Evolutionary conservation across 2,888 invertebrate genomes (phyloP), one percentile per base, ranked within the genome.

Genomic region (Agrypnus murinus): DNA sequence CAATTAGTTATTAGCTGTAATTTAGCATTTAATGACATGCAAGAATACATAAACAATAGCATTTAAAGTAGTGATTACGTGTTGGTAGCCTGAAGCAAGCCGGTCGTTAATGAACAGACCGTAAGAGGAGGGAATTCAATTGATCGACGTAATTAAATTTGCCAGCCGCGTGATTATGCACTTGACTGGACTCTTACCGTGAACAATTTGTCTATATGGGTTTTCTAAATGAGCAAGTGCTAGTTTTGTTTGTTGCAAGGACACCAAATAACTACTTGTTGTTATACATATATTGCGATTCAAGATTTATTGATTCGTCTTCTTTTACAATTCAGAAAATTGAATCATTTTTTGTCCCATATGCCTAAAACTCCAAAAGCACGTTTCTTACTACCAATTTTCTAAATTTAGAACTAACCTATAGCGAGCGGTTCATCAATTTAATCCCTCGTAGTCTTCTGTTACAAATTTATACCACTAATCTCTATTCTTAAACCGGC

Each of bases 141-240:
- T 78, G 79, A 78, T 79, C 76, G 77, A 74, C 72, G 77, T 76
- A 79, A 78, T 79, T 79, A 79, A 79, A 76, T 77, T 77, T 76
- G 74, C 74, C 71, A 75, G 73, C 72, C 71, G 76, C 73, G 76
- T 76, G 77, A 77, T 78, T 77, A 78, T 77, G 75, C 75, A 75
- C 75, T 76, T 73, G 74, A 73, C 72, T 74, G 64, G 72, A 64
- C 69, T 77, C 73, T 75, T 60, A 72, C 73, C 69, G 75, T 75
- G 75, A 75, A 78, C 79, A 77, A 79, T 79, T 79, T 79, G 78
- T 78, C 75, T 69, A 67, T 75, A 74, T 74, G 73, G 70, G 66
- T 67, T 67, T 75, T 75, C 74, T 72, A 74, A 75, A 74, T 73
- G 75, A 69, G 72, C 62, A 71, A 75, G 55, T 74, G 59, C 64